A percentile compares a stretch with the other conserved stretches of the same genome.
These are phyloP conservation scores for Noctua comes DNA, from an alignment of 2,888 invertebrate genomes.

Conservation along the genomic window DNA sequence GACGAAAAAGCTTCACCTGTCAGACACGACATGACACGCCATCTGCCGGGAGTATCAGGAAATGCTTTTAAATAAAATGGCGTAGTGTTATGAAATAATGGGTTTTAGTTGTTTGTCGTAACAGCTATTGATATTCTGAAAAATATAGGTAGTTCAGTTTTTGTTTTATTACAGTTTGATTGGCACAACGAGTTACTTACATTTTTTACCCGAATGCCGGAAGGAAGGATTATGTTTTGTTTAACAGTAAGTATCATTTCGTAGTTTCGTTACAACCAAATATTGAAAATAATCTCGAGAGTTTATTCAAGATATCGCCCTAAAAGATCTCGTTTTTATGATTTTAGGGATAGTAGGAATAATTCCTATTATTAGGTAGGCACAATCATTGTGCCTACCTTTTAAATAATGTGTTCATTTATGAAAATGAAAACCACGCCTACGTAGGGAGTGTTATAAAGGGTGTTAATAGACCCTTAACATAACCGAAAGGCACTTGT, in stretches of 20 bases:
- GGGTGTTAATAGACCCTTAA: no score
- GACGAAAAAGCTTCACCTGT: slow-evolving; percentile 6
- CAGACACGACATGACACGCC: slow-evolving; percentile 26
- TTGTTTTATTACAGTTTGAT: neutral
- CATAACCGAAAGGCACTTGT: no score
- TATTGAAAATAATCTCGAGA: neutral
- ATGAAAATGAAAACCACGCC: no score
- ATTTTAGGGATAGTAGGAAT: no score
- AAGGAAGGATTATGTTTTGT: neutral
- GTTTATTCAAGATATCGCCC: neutral
- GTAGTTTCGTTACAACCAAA: neutral
- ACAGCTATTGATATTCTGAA: neutral
- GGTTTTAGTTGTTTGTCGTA: neutral
- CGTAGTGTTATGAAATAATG: neutral
- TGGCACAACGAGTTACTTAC: neutral
- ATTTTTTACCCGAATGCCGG: neutral
- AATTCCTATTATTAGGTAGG: no score
- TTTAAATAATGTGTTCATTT: no score
- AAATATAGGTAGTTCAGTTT: neutral
- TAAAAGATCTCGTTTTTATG: no score
- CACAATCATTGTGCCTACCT: no score
- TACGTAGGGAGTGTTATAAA: no score
- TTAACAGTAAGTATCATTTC: neutral
- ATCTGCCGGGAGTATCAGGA: slow-evolving; percentile 37
- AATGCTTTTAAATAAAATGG: slow-evolving; percentile 34